Percentiles rank a stretch among this genome's conserved stretches.
Evolutionary conservation across 1,140 invertebrate species (phyloP).

Genomic region (Mya arenaria): DNA sequence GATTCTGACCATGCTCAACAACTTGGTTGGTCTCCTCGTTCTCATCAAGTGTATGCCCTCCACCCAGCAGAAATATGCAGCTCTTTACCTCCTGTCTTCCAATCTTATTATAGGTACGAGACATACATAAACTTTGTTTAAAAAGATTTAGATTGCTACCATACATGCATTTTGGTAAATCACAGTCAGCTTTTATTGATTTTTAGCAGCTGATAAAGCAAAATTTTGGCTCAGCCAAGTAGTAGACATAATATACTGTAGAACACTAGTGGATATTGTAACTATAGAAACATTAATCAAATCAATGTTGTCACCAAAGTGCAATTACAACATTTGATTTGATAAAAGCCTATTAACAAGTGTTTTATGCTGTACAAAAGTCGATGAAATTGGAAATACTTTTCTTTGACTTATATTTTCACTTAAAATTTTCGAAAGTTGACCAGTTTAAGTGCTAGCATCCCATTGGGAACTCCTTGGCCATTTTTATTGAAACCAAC

Average conservation of each 20-base stretch:
- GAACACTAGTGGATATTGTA: neutral
- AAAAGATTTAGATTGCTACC: no score
- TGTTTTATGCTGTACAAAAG: neutral
- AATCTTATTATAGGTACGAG: constrained; percentile 36
- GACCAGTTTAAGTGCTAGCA: no score
- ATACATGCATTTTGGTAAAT: no score
- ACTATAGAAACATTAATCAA: neutral
- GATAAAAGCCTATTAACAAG: neutral
- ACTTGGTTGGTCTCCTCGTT: constrained; percentile 19
- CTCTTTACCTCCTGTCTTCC: neutral
- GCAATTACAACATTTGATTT: neutral
- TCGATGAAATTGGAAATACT: neutral
- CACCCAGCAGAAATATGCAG: constrained; percentile 7
- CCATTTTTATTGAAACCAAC: no score
- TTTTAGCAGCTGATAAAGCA: neutral
- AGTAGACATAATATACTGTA: neutral
- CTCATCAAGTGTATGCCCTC: constrained; percentile 26
- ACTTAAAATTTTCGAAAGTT: no score
- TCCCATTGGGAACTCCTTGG: no score
- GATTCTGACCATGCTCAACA: neutral
- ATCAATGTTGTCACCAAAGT: neutral
- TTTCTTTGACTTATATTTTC: constrained; percentile 19
- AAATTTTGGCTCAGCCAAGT: neutral
- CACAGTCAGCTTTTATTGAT: no score
- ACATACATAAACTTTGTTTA: no score